phyloP scores from a whole-genome alignment of 2,797 vertebrate species.

The Pseudochaenichthys georgianus region DNA sequence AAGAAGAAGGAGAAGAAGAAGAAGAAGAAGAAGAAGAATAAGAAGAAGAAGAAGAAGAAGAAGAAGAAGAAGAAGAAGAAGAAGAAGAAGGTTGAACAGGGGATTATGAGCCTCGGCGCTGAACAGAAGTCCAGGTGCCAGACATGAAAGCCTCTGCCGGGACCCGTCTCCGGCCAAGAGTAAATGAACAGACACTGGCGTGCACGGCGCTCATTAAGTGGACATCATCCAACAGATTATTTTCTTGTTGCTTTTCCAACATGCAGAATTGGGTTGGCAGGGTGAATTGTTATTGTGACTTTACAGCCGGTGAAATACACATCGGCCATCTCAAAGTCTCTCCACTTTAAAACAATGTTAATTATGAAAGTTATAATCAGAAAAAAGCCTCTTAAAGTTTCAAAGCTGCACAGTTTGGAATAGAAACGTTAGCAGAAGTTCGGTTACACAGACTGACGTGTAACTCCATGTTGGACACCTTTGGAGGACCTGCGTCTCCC shows the following conservation, averaged over 20 bases:
- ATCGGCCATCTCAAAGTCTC: background rate
- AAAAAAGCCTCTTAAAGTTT: background rate
- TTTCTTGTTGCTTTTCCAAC: background rate
- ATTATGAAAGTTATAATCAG: background rate
- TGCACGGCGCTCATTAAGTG: constrained; percentile 1
- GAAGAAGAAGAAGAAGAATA: no score
- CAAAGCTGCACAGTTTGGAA: background rate
- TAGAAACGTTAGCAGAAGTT: background rate
- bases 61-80: background rate
- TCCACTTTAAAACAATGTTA: background rate
- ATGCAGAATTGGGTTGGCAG: background rate
- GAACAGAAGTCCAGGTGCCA: background rate
- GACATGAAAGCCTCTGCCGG: background rate
- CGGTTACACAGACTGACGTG: no score
- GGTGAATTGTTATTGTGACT: background rate
- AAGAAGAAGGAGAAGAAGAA: background rate
- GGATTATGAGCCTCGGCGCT: background rate
- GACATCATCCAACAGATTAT: constrained; percentile 5
- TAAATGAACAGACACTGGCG: background rate
- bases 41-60: background rate
- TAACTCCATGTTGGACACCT: no score
- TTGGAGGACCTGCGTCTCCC: no score
- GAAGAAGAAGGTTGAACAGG: background rate
- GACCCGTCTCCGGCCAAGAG: background rate
- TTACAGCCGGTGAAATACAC: background rate